A percentile compares a stretch with the other conserved stretches of the same genome.
phyloP scores from a whole-genome alignment of 92 coral and sea anemone genomes.

The Porites evermanni region DNA sequence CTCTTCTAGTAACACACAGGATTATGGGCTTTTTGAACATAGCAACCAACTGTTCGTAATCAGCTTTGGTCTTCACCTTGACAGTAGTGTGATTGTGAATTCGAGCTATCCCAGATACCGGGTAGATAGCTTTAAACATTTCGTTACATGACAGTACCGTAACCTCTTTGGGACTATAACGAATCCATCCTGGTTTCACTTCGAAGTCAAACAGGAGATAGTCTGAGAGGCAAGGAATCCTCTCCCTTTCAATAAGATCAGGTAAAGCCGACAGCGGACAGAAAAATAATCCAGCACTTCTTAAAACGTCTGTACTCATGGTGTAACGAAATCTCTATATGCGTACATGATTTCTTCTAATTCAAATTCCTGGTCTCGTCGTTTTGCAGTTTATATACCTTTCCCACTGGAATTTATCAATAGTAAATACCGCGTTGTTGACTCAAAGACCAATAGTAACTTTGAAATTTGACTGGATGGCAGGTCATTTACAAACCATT shows the following conservation, averaged over 20 bases:
- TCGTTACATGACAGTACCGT: constrained; percentile 44
- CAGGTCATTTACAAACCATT: too few species aligned
- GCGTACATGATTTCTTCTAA: too few species aligned
- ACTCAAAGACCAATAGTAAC: background rate
- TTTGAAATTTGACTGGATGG: too few species aligned
- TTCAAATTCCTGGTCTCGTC: too few species aligned
- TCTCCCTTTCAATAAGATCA: constrained; percentile 16
- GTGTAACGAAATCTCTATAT: background rate
- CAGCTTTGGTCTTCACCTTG: constrained; percentile 22
- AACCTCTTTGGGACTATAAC: constrained; percentile 41
- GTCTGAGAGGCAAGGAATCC: constrained; percentile 19
- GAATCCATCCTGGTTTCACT: constrained; percentile 46
- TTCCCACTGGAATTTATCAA: constrained; percentile 2
- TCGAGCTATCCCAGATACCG: background rate
- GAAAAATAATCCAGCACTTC: constrained; percentile 10
- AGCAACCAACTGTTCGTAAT: constrained; percentile 2
- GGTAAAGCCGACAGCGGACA: constrained; percentile 50
- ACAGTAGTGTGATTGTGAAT: constrained; percentile 21
- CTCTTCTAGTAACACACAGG: constrained; percentile 53
- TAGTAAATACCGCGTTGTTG: background rate
- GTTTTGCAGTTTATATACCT: too few species aligned
- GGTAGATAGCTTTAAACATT: constrained; percentile 41
- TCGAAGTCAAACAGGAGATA: constrained; percentile 35
- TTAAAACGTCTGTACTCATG: background rate
- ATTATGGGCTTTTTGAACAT: constrained; percentile 36